A percentile compares a stretch with the other conserved stretches of the same genome.
Conservation (phyloP, 2,113 vertebrate species). For the Mohoua ochrocephala region DNA sequence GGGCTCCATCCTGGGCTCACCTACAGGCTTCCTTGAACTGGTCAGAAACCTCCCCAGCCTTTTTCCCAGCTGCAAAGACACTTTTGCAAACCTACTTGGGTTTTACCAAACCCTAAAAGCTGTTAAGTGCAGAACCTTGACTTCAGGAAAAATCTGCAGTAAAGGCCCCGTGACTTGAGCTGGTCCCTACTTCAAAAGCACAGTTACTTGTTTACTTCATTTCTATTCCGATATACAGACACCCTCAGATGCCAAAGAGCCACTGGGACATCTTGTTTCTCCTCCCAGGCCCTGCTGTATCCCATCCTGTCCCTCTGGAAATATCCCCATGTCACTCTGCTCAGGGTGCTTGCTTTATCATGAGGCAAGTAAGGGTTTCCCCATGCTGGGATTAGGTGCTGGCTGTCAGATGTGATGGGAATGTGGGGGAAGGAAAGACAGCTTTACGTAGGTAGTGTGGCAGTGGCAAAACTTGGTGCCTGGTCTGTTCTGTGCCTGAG, state of each 20-base stretch:
- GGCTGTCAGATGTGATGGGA: neutral
- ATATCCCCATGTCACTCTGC: neutral
- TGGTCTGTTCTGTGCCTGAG: neutral
- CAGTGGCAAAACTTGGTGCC: neutral
- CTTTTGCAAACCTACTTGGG: neutral
- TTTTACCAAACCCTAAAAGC: neutral
- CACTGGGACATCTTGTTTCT: neutral
- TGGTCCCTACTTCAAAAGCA: neutral
- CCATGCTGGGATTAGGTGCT: neutral
- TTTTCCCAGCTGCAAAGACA: neutral
- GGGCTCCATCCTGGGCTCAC: neutral
- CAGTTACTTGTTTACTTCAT: neutral
- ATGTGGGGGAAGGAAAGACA: neutral
- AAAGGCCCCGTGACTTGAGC: neutral
- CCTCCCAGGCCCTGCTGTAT: neutral
- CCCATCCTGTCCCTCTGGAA: neutral
- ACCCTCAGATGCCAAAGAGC: neutral
- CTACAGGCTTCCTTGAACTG: neutral
- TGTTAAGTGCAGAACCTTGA: neutral
- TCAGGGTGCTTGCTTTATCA: neutral
- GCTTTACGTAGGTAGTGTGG: fast-evolving
- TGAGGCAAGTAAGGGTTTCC: neutral
- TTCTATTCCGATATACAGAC: neutral
- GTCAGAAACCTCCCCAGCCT: neutral
- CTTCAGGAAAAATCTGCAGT: neutral